Base-by-base conservation (phyloP, 2,797 vertebrate genomes). In the Chromis chromis region DNA sequence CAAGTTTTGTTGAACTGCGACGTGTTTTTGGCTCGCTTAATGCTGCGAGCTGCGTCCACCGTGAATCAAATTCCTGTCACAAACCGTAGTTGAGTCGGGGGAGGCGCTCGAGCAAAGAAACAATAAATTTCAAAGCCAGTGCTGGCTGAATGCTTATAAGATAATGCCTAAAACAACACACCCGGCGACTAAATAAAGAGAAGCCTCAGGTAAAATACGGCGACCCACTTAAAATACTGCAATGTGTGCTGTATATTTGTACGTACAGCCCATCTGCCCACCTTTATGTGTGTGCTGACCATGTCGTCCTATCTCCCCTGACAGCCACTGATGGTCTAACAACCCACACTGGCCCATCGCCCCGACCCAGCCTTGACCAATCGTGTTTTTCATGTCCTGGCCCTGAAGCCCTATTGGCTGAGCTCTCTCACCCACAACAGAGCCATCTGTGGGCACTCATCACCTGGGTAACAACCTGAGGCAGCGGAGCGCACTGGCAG, bases 371-470 rank as follows among this genome's bases (percentile, higher is more conserved):
- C 60, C 53, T 56, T 76, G 81, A 83, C 91, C 90, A 91, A 92
- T 92, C 87, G 44, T 81, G 85, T 87, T 73, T 52, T 71, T 64
- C 28, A 4, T 74, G 79, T 80, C 60, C 77, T 65, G 75, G 76
- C 81, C 74, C 65, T 6, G 56, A 61, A 74, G 74, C 72, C 78
- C 73, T 58, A 92, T 91, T 93, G 88, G 88, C 75, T 83, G 81
- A 81, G 72, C 81, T 86, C 85, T 85, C 77, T 91, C 89, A 90
- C 86, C 86, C 87, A 84, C 85, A 77, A 76, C 80, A 70, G 65
- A 79, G 86, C 89, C 91, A 91, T 92, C 89, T 93, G 92, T 78
- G 84, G 78, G 65, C 63, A 55, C 81, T 70, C 84, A 85, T 88
- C 86, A 91, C 89, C 89, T 90, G 78, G 63, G 83, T 84, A 88